Base-by-base conservation (phyloP, 2,797 vertebrate genomes). In the Xenops minutus region DNA sequence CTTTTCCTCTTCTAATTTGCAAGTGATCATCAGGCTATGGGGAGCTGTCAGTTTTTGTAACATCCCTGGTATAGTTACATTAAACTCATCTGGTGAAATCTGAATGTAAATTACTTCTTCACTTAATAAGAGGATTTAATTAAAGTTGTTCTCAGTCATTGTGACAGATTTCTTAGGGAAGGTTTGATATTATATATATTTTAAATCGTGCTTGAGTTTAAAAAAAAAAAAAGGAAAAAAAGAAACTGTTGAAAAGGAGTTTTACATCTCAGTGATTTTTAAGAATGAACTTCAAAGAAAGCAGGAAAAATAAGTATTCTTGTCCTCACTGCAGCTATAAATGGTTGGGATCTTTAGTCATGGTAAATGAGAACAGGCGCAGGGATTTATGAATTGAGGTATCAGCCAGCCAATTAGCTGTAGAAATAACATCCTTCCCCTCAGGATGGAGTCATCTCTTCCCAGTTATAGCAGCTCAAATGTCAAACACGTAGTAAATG, bases 401-500 rank as follows among this genome's bases (percentile, higher is more conserved):
- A 97, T 96, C 97, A 98, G 93, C 75, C 96, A 97, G 95, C 96
- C 97, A 98, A 98, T 98, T 98, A 98, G 96, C 94, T 93, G 78
- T 5, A 80, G 97, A 98, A 98, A 98, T 96, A 97, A 94, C 93
- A 97, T 97, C 97, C 94, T 94, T 97, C 97, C 96, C 97, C 97
- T 96, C 84, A 94, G 97, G 97, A 96, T 96, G 89, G 96, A 97
- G 95, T 97, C 95, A 96, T 95, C 93, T 89, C 93, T 97, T 97
- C 93, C 97, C 96, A 85, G 86, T 89, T 88, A 95, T 37, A 94
- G 89, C 89, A 94, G 91, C 97, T 97, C 95, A 98, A 97, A 98
- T 98, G 97, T 98, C 98, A 97, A 97, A 98, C 95, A 95, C 75
- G 91, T 97, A 97, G 96, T 97, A 98, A 97, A 98, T 96, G 97